Conservation (phyloP, 2,113 vertebrate species). For the Corythornis madagascariensis region DNA sequence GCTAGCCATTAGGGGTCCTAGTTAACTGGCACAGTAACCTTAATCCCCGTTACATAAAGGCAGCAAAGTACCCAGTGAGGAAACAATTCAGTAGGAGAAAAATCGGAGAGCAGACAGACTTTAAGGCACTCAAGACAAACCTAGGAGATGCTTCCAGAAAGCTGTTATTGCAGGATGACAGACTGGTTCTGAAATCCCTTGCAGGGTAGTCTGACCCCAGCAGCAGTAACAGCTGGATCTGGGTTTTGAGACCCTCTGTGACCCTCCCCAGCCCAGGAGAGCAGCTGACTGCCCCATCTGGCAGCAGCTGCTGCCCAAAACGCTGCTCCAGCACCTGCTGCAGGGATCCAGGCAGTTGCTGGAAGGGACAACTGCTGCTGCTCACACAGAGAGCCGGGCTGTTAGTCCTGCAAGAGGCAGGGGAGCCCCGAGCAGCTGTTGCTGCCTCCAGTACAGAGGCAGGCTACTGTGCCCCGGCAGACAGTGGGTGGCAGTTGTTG, state of each 20-base stretch:
- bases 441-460: background rate
- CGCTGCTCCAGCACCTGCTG: slow-evolving; percentile 4
- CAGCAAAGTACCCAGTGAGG: background rate
- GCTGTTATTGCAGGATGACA: background rate
- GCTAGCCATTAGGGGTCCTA: background rate
- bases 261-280: background rate
- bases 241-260: background rate
- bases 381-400: slow-evolving; percentile 16
- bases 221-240: slow-evolving; percentile 54
- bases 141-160: background rate
- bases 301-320: slow-evolving; percentile 42
- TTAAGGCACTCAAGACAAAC: background rate
- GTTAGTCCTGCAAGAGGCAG: background rate
- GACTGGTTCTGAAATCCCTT: background rate
- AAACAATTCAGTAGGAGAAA: background rate
- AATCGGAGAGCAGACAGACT: background rate
- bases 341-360: slow-evolving; percentile 42
- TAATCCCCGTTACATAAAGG: background rate
- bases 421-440: background rate
- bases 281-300: slow-evolving; percentile 60
- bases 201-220: slow-evolving; percentile 6
- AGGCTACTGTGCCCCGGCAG: background rate
- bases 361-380: slow-evolving; percentile 1
- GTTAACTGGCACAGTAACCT: background rate
- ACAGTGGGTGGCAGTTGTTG: background rate